These are phyloP conservation scores for Peromyscus aztecus DNA, from an alignment of 2,797 vertebrate genomes.

Conservation along the genomic window DNA sequence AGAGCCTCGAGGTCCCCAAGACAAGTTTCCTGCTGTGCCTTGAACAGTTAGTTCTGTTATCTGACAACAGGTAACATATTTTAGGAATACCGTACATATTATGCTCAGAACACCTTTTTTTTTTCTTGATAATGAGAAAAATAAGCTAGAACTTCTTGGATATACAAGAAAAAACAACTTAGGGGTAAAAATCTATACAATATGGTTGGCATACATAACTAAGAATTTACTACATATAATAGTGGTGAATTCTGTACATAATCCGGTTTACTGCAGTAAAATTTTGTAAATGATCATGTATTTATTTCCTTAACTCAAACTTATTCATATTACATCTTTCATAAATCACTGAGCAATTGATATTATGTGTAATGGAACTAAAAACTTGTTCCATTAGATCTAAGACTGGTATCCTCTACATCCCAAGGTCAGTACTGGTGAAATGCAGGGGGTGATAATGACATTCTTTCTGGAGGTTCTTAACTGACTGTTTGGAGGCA, in stretches of 20 bases:
- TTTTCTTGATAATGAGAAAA: background rate
- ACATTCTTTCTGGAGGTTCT: background rate
- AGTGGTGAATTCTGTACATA: background rate
- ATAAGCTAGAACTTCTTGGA: background rate
- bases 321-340: slow-evolving; percentile 42
- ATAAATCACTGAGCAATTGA: slow-evolving; percentile 6
- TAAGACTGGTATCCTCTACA: background rate
- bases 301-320: slow-evolving; percentile 58
- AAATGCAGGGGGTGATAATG: background rate
- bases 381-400: slow-evolving; percentile 7
- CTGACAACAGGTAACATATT: background rate
- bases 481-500: background rate
- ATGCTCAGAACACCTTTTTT: background rate
- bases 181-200: background rate
- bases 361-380: slow-evolving; percentile 2
- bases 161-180: background rate
- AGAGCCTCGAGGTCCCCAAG: background rate
- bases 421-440: background rate
- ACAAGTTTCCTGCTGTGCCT: background rate
- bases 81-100: slow-evolving; percentile 14
- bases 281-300: background rate
- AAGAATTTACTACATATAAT: background rate
- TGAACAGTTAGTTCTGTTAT: background rate
- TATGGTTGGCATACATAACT: background rate
- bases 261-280: background rate